Conservation (phyloP, 2,113 vertebrate genomes). For the Myotis brandtii region DNA sequence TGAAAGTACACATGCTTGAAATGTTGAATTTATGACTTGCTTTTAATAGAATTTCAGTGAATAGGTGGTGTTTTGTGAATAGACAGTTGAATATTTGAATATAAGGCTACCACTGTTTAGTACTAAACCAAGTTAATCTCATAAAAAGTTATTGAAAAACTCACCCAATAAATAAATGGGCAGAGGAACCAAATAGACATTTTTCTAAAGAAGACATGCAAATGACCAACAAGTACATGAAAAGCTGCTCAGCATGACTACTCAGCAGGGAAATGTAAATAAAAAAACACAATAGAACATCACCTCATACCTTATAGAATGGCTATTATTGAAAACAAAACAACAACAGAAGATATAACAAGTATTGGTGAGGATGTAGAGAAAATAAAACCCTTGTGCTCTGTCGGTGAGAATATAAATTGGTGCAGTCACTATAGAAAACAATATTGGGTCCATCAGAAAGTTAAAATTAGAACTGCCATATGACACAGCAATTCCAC, state of each 20-base stretch:
- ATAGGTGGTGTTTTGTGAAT: neutral
- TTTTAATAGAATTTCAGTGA: neutral
- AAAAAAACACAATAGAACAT: neutral
- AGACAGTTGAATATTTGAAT: neutral
- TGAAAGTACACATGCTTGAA: neutral
- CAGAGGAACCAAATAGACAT: neutral
- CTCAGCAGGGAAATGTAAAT: neutral
- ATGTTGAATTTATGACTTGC: neutral
- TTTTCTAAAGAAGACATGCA: neutral
- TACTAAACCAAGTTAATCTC: neutral
- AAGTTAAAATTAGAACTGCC: neutral
- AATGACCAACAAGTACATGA: neutral
- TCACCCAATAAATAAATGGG: neutral
- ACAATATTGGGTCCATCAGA: neutral
- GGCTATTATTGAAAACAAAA: neutral
- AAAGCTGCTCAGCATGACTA: neutral
- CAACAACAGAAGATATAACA: neutral
- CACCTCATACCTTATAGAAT: neutral
- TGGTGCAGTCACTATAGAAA: neutral
- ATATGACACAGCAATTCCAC: neutral
- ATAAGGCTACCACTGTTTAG: neutral
- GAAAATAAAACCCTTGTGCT: fast-evolving
- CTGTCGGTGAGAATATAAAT: neutral
- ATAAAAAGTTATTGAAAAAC: neutral
- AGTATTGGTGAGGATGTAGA: neutral